A percentile compares a stretch with the other conserved stretches of the same genome.
phyloP scores from a whole-genome alignment of 1,140 invertebrate species.

The Drosophila sp. region DNA sequence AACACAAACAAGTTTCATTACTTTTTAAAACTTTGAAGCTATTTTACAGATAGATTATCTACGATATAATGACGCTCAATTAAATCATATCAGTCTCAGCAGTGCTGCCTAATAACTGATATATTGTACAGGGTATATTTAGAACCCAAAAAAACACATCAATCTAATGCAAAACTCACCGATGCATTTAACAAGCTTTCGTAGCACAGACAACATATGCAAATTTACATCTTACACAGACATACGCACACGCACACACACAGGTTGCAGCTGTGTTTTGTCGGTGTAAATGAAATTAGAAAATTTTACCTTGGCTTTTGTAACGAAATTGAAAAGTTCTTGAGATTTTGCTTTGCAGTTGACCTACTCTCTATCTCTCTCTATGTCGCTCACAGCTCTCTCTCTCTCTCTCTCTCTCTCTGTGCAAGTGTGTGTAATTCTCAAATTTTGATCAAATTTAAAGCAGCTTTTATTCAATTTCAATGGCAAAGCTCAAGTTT shows the following conservation, averaged over 20 bases:
- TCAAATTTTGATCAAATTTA: constrained; percentile 38
- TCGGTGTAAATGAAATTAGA: constrained; percentile 44
- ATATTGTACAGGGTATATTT: no score
- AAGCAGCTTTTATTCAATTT: constrained; percentile 39
- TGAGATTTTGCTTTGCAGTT: constrained; percentile 8
- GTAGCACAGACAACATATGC: background rate
- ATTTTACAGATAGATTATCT: no score
- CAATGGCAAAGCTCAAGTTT: constrained; percentile 24
- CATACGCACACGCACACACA: constrained; percentile 4
- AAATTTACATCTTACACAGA: no score
- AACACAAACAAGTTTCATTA: no score
- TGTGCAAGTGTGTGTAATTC: constrained; percentile 5
- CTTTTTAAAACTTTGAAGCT: no score
- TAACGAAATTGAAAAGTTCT: constrained; percentile 24
- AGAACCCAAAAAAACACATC: background rate
- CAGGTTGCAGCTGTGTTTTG: constrained; percentile 7
- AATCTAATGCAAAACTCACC: background rate
- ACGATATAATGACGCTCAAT: no score
- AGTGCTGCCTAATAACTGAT: no score
- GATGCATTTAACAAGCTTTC: background rate
- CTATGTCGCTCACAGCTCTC: background rate
- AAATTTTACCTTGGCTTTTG: constrained; percentile 23
- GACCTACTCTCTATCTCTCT: background rate
- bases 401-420: background rate
- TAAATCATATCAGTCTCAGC: no score